Evolutionary conservation across 37 sponge, comb jelly and placozoan genomes (phyloP).

Genomic region (Corticium candelabrum): DNA sequence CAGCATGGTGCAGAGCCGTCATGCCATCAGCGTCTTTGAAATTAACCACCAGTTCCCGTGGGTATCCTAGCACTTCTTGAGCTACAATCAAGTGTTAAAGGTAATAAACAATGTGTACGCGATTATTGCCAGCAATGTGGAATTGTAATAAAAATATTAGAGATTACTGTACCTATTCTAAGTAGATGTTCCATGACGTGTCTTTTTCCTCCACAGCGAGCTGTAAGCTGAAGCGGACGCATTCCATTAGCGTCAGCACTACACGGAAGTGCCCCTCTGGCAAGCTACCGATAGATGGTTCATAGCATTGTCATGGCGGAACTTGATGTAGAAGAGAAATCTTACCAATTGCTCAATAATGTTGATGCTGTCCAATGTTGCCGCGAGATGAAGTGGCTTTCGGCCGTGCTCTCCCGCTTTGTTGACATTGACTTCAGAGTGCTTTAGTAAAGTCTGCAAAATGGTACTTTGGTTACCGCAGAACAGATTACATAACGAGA

Average conservation of each 20-base stretch:
- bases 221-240: background rate
- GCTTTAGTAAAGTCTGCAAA: too few species aligned
- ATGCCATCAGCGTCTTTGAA: background rate
- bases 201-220: background rate
- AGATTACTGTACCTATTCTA: background rate
- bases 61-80: too few species aligned
- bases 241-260: background rate
- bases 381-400: background rate
- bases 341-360: background rate
- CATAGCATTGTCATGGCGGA: background rate
- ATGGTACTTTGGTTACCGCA: too few species aligned
- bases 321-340: background rate
- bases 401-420: background rate
- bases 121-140: too few species aligned
- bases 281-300: background rate
- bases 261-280: background rate
- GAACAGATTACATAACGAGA: too few species aligned
- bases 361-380: background rate
- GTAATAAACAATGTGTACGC: too few species aligned
- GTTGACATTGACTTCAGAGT: background rate
- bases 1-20: background rate
- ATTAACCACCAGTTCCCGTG: background rate
- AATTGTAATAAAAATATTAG: too few species aligned
- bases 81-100: too few species aligned
- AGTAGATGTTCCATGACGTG: background rate